Evolutionary conservation across 1,140 invertebrate genomes (phyloP), one percentile per base, ranked within the genome.

Genomic region (Dryas iulia): DNA sequence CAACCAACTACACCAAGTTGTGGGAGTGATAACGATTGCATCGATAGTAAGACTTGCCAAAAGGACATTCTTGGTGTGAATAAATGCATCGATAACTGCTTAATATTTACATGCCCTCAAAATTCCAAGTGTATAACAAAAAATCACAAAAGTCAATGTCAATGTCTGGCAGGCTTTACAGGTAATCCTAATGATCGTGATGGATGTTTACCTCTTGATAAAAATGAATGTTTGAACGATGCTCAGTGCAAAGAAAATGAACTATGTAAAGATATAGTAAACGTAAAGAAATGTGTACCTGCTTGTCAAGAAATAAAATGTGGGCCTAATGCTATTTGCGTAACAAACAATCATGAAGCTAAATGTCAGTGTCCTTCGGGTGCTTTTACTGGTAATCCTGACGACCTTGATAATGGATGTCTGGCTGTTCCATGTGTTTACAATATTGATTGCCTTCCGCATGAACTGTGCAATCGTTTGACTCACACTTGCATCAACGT

Each of bases 181-280:
- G 97, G 97, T 14, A 97, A 98, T 92, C 97, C 97, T 3, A 97
- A 97, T 77, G 97, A 98, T 81, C 93, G 97, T 14, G 95, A 95
- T 68, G 97, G 97, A 7, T 98, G 97, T 78, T 93, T 95, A 69
- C 93, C 93, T 10, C 83, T 94, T 0, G 90, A 94, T 1, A 94
- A 94, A 82, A 95, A 97, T 79, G 93, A 95, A 82, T 98, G 97
- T 79, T 87, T 90, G n/a, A 94, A 94, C 26, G 96, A 98, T 86
- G 95, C 94, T 52, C 95, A 98, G 80, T 98, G 97, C 78, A 82
- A 94, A 14, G 97, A 98, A 92, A 94, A 94, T 64, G 95, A 97
- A 77, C 94, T 94, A 1, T 98, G 97, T 83, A 92, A 92, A 79
- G 87, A 74, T 74, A 74, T 89, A 54, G 90, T 90, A 4, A 86